Evolutionary conservation across 53 echinoderm and acorn worm genomes (phyloP).

Genomic region (Paracentrotus lividus): DNA sequence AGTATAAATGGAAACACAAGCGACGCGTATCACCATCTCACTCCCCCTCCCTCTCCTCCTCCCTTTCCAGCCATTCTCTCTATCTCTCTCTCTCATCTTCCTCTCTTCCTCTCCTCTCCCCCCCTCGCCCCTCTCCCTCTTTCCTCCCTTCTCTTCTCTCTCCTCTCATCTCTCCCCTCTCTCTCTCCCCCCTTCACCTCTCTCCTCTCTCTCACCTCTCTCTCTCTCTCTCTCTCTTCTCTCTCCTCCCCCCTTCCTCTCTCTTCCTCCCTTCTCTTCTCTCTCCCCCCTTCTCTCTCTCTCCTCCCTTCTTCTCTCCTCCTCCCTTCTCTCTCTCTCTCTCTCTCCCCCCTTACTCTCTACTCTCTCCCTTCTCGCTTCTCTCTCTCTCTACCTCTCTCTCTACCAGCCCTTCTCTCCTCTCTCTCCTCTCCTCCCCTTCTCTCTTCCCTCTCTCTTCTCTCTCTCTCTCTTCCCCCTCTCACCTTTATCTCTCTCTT

Average conservation of each 20-base stretch:
- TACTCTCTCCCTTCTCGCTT: too few relatives aligned
- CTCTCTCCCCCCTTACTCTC: too few relatives aligned
- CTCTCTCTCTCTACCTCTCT: too few relatives aligned
- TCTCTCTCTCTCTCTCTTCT: too few relatives aligned
- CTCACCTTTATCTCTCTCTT: too few relatives aligned
- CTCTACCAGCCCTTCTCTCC: too few relatives aligned
- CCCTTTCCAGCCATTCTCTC: background rate
- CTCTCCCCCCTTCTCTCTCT: background rate
- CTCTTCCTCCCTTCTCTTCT: background rate
- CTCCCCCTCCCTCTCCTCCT: background rate
- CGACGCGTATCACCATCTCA: background rate
- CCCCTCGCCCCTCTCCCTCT: background rate
- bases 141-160: background rate
- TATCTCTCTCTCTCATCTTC: background rate
- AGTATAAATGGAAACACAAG: background rate
- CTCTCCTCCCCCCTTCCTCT: background rate
- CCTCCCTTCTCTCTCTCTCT: background rate
- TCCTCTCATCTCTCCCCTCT: background rate
- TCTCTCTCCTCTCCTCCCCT: too few relatives aligned
- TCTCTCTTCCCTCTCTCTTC: too few relatives aligned
- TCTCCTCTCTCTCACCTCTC: background rate
- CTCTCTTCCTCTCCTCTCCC: background rate
- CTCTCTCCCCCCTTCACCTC: background rate
- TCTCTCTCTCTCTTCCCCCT: too few relatives aligned
- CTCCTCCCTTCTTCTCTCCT: background rate